Base-by-base conservation (phyloP, 2,888 invertebrate species). In the Diloba caeruleocephala region DNA sequence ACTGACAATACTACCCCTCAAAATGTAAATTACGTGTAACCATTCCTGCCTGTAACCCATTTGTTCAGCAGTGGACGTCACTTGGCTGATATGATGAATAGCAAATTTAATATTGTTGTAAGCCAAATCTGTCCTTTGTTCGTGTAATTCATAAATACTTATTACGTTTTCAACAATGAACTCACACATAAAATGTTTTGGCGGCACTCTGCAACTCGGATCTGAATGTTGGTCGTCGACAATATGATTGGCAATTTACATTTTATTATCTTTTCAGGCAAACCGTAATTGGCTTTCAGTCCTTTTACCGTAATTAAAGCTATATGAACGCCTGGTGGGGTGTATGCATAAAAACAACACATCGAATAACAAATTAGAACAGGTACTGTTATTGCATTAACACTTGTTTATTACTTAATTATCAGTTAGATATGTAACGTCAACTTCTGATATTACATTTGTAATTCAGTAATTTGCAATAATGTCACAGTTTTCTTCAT, bases 161-260 rank as follows among this genome's bases (percentile, higher is more conserved):
- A 56, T 64, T 50, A 54, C 29, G 34, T 46, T 51, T 12, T 29
- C 46, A 42, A 67, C 46, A 69, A 55, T 44, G 38, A 52, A 31
- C 34, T 41, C 48, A 38, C 37, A 31, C 45, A 50, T 48, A 49
- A 62, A 59, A 65, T 61, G 33, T 44, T 62, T 70, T 48, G 57
- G 51, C 45, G 53, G 57, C 59, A 59, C 63, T 57, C 56, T 28
- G 49, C 56, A 62, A 67, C 59, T 71, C 59, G 46, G 63, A 71
- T 76, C 66, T 52, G 62, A 65, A 75, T 73, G 60, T 53, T 56
- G 46, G 37, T 44, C 44, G 62, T 57, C 54, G 59, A 63, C 79
- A 69, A 75, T 78, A 74, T 81, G 77, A 81, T 77, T 77, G 78
- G 73, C 81, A 79, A 79, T 81, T 79, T 78, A 77, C 80, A 81